Percentiles rank a stretch among this genome's conserved stretches.
phyloP scores from a whole-genome alignment of 1,140 invertebrate genomes.

The Hypothenemus hampei region DNA sequence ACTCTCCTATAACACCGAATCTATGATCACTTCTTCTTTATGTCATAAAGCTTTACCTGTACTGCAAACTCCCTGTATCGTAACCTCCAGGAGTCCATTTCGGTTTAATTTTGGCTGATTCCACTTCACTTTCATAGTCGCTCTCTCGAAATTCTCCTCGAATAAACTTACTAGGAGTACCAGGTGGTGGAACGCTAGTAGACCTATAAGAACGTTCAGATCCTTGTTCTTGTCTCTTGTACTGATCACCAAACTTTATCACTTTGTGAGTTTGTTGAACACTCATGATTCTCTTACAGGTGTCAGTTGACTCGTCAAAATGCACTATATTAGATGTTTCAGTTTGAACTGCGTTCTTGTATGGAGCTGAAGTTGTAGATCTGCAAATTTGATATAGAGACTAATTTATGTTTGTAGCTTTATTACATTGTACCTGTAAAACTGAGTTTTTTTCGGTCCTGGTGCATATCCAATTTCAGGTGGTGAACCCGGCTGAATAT shows the following conservation, averaged over 20 bases:
- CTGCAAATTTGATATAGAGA: not conserved
- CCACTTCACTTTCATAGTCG: constrained; percentile 67
- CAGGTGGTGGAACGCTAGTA: constrained; percentile 46
- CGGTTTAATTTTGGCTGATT: constrained; percentile 53
- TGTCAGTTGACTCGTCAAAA: constrained; percentile 65
- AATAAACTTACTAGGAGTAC: constrained; percentile 62
- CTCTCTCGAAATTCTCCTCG: constrained; percentile 63
- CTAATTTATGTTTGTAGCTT: constrained; percentile 17
- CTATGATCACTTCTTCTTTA: not conserved
- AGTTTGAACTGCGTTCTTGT: constrained; percentile 56
- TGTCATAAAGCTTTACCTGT: constrained; percentile 40
- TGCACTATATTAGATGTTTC: constrained; percentile 63
- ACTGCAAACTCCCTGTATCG: constrained; percentile 55
- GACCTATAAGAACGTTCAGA: constrained; percentile 34
- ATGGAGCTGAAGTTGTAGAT: constrained; percentile 51
- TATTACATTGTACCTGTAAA: constrained; percentile 44
- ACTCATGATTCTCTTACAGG: constrained; percentile 57
- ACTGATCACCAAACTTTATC: constrained; percentile 58
- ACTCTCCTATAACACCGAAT: constrained; percentile 45
- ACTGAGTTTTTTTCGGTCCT: constrained; percentile 46
- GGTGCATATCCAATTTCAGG: constrained; percentile 56
- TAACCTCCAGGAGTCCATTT: constrained; percentile 58
- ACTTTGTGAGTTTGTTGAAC: constrained; percentile 64
- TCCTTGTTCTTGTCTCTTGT: constrained; percentile 36
- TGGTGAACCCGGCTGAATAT: constrained; percentile 54